A percentile compares a stretch with the other conserved stretches of the same genome.
Conservation (phyloP, 2,113 vertebrate genomes). For the Eulacestoma nigropectus region DNA sequence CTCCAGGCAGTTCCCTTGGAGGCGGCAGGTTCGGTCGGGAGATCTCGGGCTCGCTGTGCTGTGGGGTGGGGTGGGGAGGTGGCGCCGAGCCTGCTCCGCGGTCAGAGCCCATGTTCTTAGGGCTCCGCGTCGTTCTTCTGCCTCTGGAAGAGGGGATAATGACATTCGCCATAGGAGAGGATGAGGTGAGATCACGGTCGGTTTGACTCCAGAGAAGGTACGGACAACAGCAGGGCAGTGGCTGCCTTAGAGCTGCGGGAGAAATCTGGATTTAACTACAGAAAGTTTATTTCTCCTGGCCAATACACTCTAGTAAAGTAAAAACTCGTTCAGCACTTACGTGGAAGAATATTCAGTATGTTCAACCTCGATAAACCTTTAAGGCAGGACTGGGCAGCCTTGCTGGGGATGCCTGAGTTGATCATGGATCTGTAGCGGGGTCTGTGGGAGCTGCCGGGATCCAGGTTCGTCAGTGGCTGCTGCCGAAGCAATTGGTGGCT, state of each 20-base stretch:
- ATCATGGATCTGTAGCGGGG: fast-evolving
- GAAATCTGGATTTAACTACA: not conserved
- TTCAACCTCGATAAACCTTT: not conserved
- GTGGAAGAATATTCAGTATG: fast-evolving
- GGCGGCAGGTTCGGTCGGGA: not conserved
- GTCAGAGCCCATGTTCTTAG: fast-evolving
- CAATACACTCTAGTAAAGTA: not conserved
- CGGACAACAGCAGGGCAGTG: fast-evolving
- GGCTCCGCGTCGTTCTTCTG: not conserved
- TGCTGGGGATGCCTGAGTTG: not conserved
- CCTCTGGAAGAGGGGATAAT: not conserved
- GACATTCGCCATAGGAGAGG: not conserved
- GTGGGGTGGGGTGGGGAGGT: not conserved
- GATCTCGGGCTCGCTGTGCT: not conserved
- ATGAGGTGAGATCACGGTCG: fast-evolving
- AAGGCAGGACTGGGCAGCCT: not conserved
- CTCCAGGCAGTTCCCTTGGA: fast-evolving
- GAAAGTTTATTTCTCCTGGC: not conserved
- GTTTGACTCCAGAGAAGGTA: no score
- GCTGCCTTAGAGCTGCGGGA: not conserved
- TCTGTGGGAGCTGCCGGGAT: not conserved
- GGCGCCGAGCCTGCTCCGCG: not conserved
- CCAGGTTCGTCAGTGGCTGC: not conserved
- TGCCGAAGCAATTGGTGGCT: not conserved
- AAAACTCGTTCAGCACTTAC: not conserved